A percentile compares a stretch with the other conserved stretches of the same genome.
Evolutionary conservation across 1,140 invertebrate species (phyloP).

Genomic region (Harpegnathos saltator): DNA sequence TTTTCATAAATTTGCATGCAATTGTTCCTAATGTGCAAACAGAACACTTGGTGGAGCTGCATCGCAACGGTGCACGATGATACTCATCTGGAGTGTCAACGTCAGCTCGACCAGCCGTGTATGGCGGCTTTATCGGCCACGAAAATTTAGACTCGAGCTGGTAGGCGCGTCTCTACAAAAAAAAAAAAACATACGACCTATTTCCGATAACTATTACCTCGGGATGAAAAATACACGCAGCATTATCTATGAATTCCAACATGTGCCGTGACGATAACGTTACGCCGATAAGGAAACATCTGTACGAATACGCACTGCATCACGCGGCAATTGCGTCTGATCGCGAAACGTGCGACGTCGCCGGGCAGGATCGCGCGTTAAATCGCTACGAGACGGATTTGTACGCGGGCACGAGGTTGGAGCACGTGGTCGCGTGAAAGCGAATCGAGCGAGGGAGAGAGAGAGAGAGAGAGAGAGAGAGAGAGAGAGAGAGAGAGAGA

Average conservation of each 20-base stretch:
- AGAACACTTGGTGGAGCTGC: no score
- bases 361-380: neutral
- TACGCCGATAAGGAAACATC: conserved; percentile 39
- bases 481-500: neutral
- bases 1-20: no score
- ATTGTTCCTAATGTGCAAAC: no score
- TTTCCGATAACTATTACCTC: conserved; percentile 1
- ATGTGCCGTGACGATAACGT: neutral
- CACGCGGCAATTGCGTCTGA: no score
- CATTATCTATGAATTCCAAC: conserved; percentile 23
- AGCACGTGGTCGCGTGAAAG: conserved; percentile 56
- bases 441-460: no score
- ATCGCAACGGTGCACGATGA: no score
- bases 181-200: conserved; percentile 2
- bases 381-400: conserved; percentile 9
- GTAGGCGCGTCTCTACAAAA: neutral
- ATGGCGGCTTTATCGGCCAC: no score
- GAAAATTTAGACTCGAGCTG: neutral
- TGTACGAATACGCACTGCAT: neutral
- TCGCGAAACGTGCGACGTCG: neutral
- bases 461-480: neutral
- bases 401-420: neutral
- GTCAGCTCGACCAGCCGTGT: no score
- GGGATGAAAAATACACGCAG: conserved; percentile 25
- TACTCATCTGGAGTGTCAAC: no score